Percentiles rank a stretch among this genome's conserved stretches.
Evolutionary conservation across 64 coral and sea anemone genomes (phyloP).

Genomic region (Pocillopora verrucosa): DNA sequence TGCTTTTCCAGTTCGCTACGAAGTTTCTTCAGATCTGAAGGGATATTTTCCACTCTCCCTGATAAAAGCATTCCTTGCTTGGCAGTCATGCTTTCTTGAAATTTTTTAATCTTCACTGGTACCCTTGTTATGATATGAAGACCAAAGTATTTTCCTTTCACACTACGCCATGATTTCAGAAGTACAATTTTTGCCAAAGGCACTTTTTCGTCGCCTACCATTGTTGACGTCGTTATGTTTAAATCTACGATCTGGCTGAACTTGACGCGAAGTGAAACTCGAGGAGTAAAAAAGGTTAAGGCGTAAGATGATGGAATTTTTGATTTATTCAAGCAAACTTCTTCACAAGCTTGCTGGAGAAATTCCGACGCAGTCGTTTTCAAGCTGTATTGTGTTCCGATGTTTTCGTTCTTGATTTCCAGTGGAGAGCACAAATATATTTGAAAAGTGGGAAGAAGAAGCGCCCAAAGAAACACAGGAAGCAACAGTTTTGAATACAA

Average conservation of each 20-base stretch:
- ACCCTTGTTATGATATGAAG: conserved; percentile 83
- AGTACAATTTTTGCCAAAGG: conserved; percentile 73
- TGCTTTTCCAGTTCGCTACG: conserved; percentile 77
- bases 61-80: conserved; percentile 81
- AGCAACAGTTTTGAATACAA: conserved; percentile 55
- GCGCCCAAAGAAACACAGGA: conserved; percentile 48
- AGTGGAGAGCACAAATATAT: conserved; percentile 96
- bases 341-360: conserved; percentile 77
- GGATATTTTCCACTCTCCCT: conserved; percentile 80
- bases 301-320: conserved; percentile 76
- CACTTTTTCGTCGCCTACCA: conserved; percentile 64
- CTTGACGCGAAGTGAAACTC: conserved; percentile 77
- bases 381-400: conserved; percentile 85
- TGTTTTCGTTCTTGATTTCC: conserved; percentile 87
- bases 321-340: conserved; percentile 80
- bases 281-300: conserved; percentile 78
- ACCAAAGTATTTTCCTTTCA: conserved; percentile 81
- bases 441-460: conserved; percentile 85
- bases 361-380: conserved; percentile 78
- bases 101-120: conserved; percentile 85
- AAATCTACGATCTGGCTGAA: conserved; percentile 79
- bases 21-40: conserved; percentile 71
- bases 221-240: conserved; percentile 68
- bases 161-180: conserved; percentile 81
- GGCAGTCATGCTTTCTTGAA: conserved; percentile 57